These are phyloP conservation scores for Hyposoter dolosus DNA, from an alignment of 2,888 invertebrate species.

Conservation along the genomic window DNA sequence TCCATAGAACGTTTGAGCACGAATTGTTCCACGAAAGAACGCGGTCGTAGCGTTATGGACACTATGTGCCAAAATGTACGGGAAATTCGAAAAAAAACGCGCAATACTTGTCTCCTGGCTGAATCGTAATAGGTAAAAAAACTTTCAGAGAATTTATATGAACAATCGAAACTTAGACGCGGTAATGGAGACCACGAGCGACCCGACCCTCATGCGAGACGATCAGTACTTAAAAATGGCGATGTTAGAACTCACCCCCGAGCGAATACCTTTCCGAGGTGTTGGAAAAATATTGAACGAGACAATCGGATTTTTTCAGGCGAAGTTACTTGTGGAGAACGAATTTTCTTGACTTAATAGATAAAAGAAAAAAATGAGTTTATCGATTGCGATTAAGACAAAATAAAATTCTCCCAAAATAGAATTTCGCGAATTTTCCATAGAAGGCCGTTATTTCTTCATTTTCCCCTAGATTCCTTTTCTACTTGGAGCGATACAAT, in stretches of 20 bases:
- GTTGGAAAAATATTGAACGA: not conserved
- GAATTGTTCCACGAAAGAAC: slow-evolving; percentile 67
- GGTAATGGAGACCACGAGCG: not conserved
- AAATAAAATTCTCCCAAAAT: too few relatives aligned
- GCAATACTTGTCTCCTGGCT: not conserved
- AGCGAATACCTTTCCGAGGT: not conserved
- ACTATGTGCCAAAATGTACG: slow-evolving; percentile 58
- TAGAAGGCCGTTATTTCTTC: too few relatives aligned
- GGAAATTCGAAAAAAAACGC: slow-evolving; percentile 11
- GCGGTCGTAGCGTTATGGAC: slow-evolving; percentile 73
- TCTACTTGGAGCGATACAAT: too few relatives aligned
- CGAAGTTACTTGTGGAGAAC: not conserved
- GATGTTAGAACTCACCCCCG: not conserved
- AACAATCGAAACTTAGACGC: not conserved
- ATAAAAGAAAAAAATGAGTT: too few relatives aligned
- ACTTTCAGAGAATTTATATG: not conserved
- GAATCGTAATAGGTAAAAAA: not conserved
- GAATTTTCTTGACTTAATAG: too few relatives aligned
- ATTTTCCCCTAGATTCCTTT: too few relatives aligned
- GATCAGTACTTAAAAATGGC: not conserved
- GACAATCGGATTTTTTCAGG: not conserved
- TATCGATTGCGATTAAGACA: too few relatives aligned
- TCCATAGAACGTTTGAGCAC: slow-evolving; percentile 29
- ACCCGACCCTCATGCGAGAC: not conserved
- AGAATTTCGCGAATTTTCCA: too few relatives aligned